Conservation (phyloP, 2,797 vertebrate species). For the Esox lucius region DNA sequence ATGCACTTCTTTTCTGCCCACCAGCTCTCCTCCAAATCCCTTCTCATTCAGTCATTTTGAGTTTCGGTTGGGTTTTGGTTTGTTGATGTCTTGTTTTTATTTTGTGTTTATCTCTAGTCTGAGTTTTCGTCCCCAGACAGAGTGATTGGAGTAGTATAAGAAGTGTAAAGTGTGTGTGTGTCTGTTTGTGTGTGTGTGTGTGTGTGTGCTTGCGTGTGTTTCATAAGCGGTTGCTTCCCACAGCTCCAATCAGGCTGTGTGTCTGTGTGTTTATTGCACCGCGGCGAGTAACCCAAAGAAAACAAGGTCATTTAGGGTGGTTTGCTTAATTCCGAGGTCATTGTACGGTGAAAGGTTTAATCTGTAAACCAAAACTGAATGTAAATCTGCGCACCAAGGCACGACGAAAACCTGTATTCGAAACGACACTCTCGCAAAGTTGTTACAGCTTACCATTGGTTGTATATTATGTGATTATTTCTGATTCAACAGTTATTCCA, state of each 20-base stretch:
- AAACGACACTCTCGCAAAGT: conserved; percentile 34
- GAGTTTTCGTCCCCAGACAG: conserved; percentile 28
- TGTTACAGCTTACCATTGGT: conserved; percentile 58
- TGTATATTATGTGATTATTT: conserved; percentile 73
- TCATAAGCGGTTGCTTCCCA: conserved; percentile 38
- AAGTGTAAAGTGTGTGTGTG: conserved; percentile 33
- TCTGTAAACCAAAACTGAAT: conserved; percentile 56
- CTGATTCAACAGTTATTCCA: conserved; percentile 44
- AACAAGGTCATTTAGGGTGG: conserved; percentile 32
- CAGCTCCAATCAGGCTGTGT: conserved; percentile 47
- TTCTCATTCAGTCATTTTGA: conserved; percentile 34
- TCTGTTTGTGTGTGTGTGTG: conserved; percentile 10
- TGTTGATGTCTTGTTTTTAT: conserved; percentile 19
- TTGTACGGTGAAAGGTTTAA: conserved; percentile 42
- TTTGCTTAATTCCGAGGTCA: conserved; percentile 39
- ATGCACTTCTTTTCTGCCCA: conserved; percentile 55
- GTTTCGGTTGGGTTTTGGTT: conserved; percentile 29
- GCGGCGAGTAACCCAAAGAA: conserved; percentile 58
- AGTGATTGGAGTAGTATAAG: conserved; percentile 5
- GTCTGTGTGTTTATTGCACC: conserved; percentile 53
- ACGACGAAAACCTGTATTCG: conserved; percentile 34
- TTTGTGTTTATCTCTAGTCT: conserved; percentile 28
- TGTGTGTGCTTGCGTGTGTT: conserved; percentile 36
- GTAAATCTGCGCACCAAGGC: conserved; percentile 60
- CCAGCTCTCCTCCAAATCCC: conserved; percentile 34